phyloP scores from a whole-genome alignment of 1,140 invertebrate genomes.

The Cyrtorhinus lividipennis region DNA sequence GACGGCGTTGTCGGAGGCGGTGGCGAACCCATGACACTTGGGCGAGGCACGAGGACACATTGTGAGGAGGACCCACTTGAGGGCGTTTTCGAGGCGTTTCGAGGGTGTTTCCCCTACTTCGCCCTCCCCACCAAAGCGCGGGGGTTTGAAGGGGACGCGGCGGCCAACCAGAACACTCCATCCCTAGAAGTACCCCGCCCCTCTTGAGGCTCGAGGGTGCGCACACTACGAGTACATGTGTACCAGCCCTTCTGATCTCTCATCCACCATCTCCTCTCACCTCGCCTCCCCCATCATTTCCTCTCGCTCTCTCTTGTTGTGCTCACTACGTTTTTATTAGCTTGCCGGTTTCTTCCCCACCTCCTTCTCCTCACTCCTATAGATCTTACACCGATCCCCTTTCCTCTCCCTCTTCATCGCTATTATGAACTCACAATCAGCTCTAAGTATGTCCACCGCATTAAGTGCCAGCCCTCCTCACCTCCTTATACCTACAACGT shows the following conservation, averaged over 20 bases:
- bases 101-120: constrained; percentile 5
- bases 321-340: background rate
- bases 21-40: constrained; percentile 11
- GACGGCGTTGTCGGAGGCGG: constrained; percentile 11
- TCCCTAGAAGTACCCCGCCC: constrained; percentile 1
- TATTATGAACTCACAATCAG: no score
- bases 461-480: no score
- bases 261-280: background rate
- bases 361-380: background rate
- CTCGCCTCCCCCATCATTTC: background rate
- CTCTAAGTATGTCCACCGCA: background rate
- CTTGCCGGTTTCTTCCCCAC: background rate
- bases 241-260: background rate
- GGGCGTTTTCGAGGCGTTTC: constrained; percentile 9
- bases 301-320: background rate
- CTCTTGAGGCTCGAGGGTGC: background rate
- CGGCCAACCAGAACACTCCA: constrained; percentile 5
- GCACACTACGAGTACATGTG: constrained; percentile 6
- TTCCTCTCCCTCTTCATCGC: no score
- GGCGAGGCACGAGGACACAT: background rate
- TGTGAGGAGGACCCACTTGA: background rate
- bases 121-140: background rate
- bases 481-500: no score
- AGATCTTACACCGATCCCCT: no score
- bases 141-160: background rate